Percentiles rank a stretch among this genome's conserved stretches.
phyloP scores from a whole-genome alignment of 1,140 invertebrate species.

The Myzus persicae region DNA sequence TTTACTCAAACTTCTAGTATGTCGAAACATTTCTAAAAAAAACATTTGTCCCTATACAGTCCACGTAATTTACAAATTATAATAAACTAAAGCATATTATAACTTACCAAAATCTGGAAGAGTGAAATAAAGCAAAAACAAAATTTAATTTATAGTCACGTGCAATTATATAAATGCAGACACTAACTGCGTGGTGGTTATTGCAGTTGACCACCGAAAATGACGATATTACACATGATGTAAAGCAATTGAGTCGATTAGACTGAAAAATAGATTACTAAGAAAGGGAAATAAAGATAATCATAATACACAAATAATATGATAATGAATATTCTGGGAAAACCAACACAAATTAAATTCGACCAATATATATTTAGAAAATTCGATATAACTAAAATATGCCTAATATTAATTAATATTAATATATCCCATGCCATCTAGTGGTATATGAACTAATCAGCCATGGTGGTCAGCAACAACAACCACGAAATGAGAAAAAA shows the following conservation, averaged over 20 bases:
- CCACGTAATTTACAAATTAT: background rate
- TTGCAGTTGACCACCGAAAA: background rate
- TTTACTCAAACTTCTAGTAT: conserved; percentile 5
- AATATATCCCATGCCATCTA: too few species aligned
- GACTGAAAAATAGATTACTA: background rate
- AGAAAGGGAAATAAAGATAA: background rate
- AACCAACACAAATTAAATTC: background rate
- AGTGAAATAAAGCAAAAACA: background rate
- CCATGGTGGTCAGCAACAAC: too few species aligned
- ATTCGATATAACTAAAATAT: background rate
- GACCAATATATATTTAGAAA: conserved; percentile 3
- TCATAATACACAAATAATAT: background rate
- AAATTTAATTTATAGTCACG: background rate
- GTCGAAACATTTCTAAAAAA: background rate
- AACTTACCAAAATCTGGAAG: background rate
- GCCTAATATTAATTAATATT: too few species aligned
- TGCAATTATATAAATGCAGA: conserved; percentile 16
- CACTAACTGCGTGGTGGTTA: background rate
- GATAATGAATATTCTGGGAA: background rate
- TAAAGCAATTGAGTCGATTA: background rate
- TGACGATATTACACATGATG: background rate
- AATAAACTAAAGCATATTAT: background rate
- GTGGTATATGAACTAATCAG: too few species aligned
- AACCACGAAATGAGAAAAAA: background rate
- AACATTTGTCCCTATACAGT: background rate